Conservation (phyloP, 2,888 invertebrate genomes). For the Stenodera caucasica region DNA sequence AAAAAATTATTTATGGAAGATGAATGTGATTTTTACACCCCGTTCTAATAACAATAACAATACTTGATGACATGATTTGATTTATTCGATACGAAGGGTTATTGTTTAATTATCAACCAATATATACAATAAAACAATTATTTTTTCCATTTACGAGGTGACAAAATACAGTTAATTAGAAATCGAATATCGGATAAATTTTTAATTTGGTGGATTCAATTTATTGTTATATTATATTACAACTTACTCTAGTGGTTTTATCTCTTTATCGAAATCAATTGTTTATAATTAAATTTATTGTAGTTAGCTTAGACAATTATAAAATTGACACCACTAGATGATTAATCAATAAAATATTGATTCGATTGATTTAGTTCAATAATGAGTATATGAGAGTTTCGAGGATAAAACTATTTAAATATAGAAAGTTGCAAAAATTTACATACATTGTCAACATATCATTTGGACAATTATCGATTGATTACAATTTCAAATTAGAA, state of each 20-base stretch:
- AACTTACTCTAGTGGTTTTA: not conserved
- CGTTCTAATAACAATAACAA: not conserved
- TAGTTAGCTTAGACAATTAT: conserved; percentile 9
- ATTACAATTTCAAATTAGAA: too few relatives aligned
- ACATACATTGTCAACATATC: too few relatives aligned
- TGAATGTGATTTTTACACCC: not conserved
- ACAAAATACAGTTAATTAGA: not conserved
- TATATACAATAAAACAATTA: too few relatives aligned
- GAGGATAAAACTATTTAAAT: not conserved
- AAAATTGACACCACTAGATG: conserved; percentile 1
- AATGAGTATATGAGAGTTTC: not conserved
- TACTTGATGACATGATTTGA: not conserved
- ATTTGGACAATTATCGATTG: too few relatives aligned
- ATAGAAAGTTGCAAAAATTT: too few relatives aligned
- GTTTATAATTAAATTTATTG: conserved; percentile 10
- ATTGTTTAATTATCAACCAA: too few relatives aligned
- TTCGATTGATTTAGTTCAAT: conserved; percentile 7
- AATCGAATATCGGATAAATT: not conserved
- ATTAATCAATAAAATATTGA: conserved; percentile 2
- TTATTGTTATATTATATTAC: not conserved
- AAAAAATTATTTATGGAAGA: not conserved
- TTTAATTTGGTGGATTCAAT: not conserved
- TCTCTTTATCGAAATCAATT: conserved; percentile 6
- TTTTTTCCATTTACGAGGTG: too few relatives aligned
- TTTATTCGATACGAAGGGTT: not conserved